A percentile compares a stretch with the other conserved stretches of the same genome.
Evolutionary conservation across 2,888 invertebrate species (phyloP).

Genomic region (Cecidostiba fungosa): DNA sequence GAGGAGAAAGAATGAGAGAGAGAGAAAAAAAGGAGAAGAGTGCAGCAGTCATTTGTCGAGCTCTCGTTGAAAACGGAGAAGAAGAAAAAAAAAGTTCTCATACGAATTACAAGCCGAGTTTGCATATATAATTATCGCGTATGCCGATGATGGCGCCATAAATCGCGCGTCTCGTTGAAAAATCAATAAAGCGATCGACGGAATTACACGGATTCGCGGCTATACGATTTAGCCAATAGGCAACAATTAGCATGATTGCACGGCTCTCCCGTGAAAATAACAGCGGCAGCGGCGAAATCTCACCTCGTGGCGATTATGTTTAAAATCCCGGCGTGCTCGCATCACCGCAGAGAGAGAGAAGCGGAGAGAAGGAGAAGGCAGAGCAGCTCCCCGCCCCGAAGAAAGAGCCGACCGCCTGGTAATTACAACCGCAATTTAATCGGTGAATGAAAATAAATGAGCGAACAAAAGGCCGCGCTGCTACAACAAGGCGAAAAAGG

Average conservation of each 20-base stretch:
- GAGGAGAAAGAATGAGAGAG: slow-evolving; percentile 58
- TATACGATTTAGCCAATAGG: slow-evolving; percentile 9
- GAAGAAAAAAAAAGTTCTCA: slow-evolving; percentile 65
- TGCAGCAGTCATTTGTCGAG: slow-evolving; percentile 61
- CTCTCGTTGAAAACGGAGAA: not conserved
- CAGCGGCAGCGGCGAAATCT: slow-evolving; percentile 27
- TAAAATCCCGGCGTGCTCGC: slow-evolving; percentile 27
- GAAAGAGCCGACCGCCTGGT: slow-evolving; percentile 43
- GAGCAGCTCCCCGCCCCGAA: slow-evolving; percentile 7
- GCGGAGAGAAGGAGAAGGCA: slow-evolving; percentile 27
- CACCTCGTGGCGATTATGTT: slow-evolving; percentile 54
- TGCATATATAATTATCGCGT: not conserved
- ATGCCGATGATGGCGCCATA: too few relatives aligned
- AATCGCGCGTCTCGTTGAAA: slow-evolving; percentile 48
- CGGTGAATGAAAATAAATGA: slow-evolving; percentile 64
- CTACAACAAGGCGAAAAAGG: slow-evolving; percentile 42
- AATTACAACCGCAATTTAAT: slow-evolving; percentile 66
- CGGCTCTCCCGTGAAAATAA: slow-evolving; percentile 12
- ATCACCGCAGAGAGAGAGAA: not conserved
- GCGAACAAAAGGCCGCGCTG: slow-evolving; percentile 58
- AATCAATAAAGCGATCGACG: not conserved
- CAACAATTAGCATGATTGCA: slow-evolving; percentile 52
- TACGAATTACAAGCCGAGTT: slow-evolving; percentile 61
- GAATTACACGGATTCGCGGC: slow-evolving; percentile 22
- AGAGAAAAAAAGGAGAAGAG: slow-evolving; percentile 70